Evolutionary conservation across 1,140 invertebrate genomes (phyloP), one percentile per base, ranked within the genome.

Genomic region (Bombus haemorrhoidalis): DNA sequence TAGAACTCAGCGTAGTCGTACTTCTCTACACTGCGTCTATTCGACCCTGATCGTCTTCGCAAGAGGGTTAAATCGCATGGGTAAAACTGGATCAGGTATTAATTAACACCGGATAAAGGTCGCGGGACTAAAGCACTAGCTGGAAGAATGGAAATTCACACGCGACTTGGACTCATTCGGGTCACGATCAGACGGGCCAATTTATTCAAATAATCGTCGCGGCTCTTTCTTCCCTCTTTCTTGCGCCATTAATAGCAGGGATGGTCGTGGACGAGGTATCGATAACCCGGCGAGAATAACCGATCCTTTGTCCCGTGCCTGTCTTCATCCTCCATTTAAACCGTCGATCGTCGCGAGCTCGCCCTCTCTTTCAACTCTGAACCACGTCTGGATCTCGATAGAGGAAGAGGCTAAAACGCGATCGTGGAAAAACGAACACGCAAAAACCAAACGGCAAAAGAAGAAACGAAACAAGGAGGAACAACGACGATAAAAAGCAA

Each of bases 191-290:
- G 71, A 22, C 76, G 32, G 25, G 43, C 53, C 68, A 85, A 85
- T 85, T 72, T 80, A 85, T 80, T 80, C 83, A 37, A 79, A 80
- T 59, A 71, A 72, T 85, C 83, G 83, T 68, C 53, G 34, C 69
- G 15, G 47, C 75, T 78, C 39, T 53, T 43, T 79, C 66, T 71
- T n/a, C 83, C 28, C 43, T 53, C 13, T 28, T 15, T 37, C 15
- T 62, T 25, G 15, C 13, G 64, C 43, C 82, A 57, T 79, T 84
- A 79, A 84, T 84, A 79, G 75, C 47, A 4, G 13, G n/a, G 82
- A 72, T 79, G 53, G 66, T 84, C 32, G 37, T 3, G 53, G 39
- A 34, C 59, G 47, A 53, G 1, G 32, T 79, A 84, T 79, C 82
- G 82, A 79, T 84, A 84, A 71, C 57, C 25, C 8, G 39, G 25